Evolutionary conservation across 2,797 vertebrate genomes (phyloP), one percentile per base, ranked within the genome.

Genomic region (Ctenosaura bakeri): DNA sequence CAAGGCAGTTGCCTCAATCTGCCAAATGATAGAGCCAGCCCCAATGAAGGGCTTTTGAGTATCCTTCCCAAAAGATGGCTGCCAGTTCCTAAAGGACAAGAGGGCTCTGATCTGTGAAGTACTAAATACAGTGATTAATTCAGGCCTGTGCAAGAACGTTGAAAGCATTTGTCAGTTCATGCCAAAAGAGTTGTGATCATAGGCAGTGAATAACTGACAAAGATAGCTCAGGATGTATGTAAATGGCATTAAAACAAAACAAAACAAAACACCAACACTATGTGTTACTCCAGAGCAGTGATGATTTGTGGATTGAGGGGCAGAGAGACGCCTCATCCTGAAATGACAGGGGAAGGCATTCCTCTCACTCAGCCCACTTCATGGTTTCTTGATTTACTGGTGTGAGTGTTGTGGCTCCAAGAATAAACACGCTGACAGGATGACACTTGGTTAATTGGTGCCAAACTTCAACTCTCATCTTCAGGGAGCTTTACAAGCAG

Each of bases 401-500:
- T 35, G 29, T 52, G 2, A 24, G 38, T 86, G 22, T 74, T 62
- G 38, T 56, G 14, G 18, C 32, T 22, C 56, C n/a, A 82, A 52
- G 56, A 90, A 64, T 0, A 54, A 88, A 71, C 80, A 89, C 82
- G 83, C 86, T 50, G 56, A n/a, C 50, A 85, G 2, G 87, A 89
- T 0, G 5, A 18, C 92, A 77, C 29, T 12, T 10, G 87, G 42
- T 79, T 84, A 83, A 83, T 77, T 69, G 35, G 38, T 76, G 35
- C 22, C 77, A 29, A 91, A 89, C 89, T 78, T 77, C 87, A 92
- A 74, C 69, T 93, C 94, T 93, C 74, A 90, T 92, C 91, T 93
- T 93, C 87, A 88, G 88, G 92, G 88, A 59, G 74, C 81, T 89
- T 93, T 95, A 69, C 69, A 90, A 94, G 78, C 84, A 73, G 85